Evolutionary conservation across 2,797 vertebrate species (phyloP).

Genomic region (Hemitrygon akajei): DNA sequence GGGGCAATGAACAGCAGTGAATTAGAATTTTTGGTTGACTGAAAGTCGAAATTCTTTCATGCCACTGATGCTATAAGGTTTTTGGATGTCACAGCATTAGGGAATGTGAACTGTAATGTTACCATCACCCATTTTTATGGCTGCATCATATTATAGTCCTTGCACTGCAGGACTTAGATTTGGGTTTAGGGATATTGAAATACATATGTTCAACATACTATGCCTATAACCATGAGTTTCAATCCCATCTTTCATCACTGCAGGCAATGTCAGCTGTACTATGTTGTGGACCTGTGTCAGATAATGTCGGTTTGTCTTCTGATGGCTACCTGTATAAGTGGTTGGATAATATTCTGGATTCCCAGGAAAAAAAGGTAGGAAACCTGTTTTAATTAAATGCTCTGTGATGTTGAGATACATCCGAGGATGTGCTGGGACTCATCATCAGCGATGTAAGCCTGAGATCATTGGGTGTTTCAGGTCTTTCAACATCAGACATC

Average conservation of each 20-base stretch:
- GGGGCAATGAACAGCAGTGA: too few relatives aligned
- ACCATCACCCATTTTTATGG: neutral
- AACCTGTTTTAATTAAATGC: neutral
- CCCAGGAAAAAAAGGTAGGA: conserved; percentile 91
- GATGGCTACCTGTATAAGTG: conserved; percentile 99
- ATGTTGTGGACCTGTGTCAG: conserved; percentile 95
- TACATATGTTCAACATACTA: neutral
- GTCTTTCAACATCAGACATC: too few relatives aligned
- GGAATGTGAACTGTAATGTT: too few relatives aligned
- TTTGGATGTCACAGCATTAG: too few relatives aligned
- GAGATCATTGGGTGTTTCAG: too few relatives aligned
- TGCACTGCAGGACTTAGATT: neutral
- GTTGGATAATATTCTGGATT: conserved; percentile 98
- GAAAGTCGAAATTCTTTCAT: too few relatives aligned
- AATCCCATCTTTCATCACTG: neutral
- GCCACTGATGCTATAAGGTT: too few relatives aligned
- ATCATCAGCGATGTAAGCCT: too few relatives aligned
- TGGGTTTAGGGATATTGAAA: neutral
- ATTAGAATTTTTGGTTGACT: too few relatives aligned
- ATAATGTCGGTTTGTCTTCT: conserved; percentile 94
- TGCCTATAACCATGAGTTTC: neutral
- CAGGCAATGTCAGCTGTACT: conserved; percentile 98
- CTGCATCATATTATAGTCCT: neutral
- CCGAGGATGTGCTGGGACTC: too few relatives aligned
- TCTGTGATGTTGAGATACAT: too few relatives aligned